Evolutionary conservation across 1,140 invertebrate species (phyloP).

Genomic region (Danaus plexippus): DNA sequence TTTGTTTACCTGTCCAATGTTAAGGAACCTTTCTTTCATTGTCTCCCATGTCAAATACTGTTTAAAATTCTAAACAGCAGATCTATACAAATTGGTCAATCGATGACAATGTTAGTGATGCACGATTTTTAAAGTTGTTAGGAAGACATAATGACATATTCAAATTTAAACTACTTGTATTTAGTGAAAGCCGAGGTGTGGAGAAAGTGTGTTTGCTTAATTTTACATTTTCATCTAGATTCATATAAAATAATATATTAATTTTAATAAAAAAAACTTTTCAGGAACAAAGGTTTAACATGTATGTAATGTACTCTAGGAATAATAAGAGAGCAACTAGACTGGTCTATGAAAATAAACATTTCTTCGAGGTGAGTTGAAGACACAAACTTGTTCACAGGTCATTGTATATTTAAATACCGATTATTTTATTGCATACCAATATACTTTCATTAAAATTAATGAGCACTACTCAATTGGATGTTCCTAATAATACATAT

Average conservation of each 20-base stretch:
- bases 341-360: constrained; percentile 61
- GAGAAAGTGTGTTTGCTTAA: no score
- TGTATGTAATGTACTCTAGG: constrained; percentile 71
- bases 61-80: constrained; percentile 3
- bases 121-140: constrained; percentile 29
- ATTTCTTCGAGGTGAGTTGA: constrained; percentile 60
- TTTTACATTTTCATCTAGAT: no score
- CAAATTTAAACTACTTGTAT: no score
- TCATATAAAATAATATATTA: no score
- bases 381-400: no score
- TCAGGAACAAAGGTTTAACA: constrained; percentile 65
- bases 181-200: no score
- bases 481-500: no score
- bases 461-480: no score
- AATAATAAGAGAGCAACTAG: constrained; percentile 68
- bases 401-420: no score
- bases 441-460: no score
- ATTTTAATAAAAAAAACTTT: background rate
- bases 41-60: constrained; percentile 2
- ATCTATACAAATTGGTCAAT: constrained; percentile 6
- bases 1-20: constrained; percentile 20
- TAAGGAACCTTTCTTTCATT: constrained; percentile 14
- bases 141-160: no score
- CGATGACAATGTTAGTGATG: constrained; percentile 35
- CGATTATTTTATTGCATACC: no score